These are phyloP conservation scores for Nestor notabilis DNA, from an alignment of 2,113 vertebrate genomes.

Conservation along the genomic window DNA sequence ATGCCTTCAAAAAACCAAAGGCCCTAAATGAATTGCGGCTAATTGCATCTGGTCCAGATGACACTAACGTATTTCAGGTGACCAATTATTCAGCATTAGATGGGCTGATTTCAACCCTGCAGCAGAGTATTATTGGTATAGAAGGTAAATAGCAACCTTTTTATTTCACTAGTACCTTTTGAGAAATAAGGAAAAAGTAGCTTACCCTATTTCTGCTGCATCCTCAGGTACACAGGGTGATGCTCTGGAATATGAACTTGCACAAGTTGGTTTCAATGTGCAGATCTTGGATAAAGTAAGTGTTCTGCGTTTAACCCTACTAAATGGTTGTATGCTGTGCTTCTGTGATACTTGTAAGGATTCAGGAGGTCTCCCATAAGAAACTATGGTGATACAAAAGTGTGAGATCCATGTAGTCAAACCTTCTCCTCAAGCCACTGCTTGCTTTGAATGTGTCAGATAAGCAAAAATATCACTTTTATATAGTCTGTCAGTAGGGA, in stretches of 20 bases:
- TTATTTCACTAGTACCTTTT: background rate
- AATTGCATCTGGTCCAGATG: background rate
- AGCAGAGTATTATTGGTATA: background rate
- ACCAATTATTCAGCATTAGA: background rate
- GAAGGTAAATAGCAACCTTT: background rate
- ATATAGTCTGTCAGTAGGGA: background rate
- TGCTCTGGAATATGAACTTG: background rate
- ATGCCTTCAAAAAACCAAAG: background rate
- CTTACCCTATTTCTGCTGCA: background rate
- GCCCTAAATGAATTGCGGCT: background rate
- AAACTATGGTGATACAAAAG: background rate
- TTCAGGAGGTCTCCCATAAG: background rate
- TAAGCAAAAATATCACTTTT: background rate
- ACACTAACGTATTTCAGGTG: background rate
- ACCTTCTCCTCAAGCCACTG: background rate
- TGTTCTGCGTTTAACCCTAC: background rate
- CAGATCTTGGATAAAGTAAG: background rate
- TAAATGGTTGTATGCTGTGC: background rate
- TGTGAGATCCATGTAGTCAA: background rate
- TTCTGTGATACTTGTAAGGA: background rate
- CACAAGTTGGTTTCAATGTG: background rate
- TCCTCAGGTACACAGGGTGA: background rate
- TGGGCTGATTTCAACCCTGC: background rate
- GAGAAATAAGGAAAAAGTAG: background rate
- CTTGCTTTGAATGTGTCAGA: background rate